Percentiles rank a stretch among this genome's conserved stretches.
phyloP scores from a whole-genome alignment of 2,113 vertebrate genomes.

The Haplochromis vanheusdeni region DNA sequence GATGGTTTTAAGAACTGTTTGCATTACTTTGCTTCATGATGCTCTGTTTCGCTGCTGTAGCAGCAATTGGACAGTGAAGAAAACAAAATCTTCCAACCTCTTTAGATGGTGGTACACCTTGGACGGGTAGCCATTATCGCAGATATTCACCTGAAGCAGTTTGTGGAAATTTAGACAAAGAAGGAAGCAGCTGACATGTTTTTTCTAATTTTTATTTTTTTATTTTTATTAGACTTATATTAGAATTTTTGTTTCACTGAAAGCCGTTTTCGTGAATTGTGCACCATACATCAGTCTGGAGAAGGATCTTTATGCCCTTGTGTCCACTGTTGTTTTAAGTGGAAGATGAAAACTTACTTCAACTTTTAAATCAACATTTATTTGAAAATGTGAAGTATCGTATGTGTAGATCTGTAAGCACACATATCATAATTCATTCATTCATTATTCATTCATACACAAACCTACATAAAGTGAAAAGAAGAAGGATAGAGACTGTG shows the following conservation, averaged over 20 bases:
- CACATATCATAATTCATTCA: background rate
- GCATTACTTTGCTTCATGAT: background rate
- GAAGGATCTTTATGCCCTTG: background rate
- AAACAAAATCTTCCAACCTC: background rate
- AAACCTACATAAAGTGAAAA: background rate
- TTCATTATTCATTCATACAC: background rate
- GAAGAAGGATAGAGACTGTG: background rate
- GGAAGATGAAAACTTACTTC: background rate
- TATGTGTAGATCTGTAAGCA: background rate
- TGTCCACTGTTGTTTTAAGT: background rate
- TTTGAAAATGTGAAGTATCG: background rate
- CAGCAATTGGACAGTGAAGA: background rate
- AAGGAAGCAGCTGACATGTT: background rate
- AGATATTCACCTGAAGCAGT: background rate
- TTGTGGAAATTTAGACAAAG: background rate
- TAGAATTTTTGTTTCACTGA: background rate
- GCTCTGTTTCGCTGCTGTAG: background rate
- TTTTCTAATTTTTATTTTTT: background rate
- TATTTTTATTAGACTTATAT: accelerated
- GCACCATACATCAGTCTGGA: accelerated
- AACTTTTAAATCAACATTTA: background rate
- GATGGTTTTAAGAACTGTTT: background rate
- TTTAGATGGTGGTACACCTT: background rate
- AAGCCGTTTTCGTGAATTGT: accelerated
- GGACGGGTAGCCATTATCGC: accelerated